These are phyloP conservation scores for Geotrupes spiniger DNA, from an alignment of 2,888 invertebrate genomes.

Conservation along the genomic window DNA sequence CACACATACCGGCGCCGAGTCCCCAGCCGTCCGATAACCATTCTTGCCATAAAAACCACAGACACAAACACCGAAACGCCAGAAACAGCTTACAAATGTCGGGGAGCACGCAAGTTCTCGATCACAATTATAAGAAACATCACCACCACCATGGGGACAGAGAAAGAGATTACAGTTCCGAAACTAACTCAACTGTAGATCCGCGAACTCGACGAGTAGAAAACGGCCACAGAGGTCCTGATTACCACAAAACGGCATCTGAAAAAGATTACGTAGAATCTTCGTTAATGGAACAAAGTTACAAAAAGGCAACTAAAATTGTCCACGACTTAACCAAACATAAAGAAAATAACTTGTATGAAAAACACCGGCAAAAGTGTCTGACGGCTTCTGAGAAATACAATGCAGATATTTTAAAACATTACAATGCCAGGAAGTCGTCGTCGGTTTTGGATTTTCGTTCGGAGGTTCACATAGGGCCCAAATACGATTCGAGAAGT, in stretches of 20 bases:
- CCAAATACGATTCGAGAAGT: slow-evolving; percentile 46
- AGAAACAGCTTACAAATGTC: slow-evolving; percentile 47
- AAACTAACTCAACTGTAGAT: slow-evolving; percentile 58
- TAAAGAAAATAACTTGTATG: slow-evolving; percentile 39
- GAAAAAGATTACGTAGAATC: slow-evolving; percentile 24
- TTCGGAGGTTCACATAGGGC: slow-evolving; percentile 45
- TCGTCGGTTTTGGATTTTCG: slow-evolving; percentile 58
- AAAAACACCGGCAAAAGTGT: slow-evolving; percentile 47
- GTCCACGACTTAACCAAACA: slow-evolving; percentile 46
- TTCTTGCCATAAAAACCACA: slow-evolving; percentile 38
- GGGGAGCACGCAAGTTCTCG: slow-evolving; percentile 53
- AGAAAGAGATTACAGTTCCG: slow-evolving; percentile 57
- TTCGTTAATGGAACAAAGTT: slow-evolving; percentile 46
- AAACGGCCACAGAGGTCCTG: slow-evolving; percentile 27
- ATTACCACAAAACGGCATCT: slow-evolving; percentile 32
- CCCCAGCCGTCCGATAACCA: slow-evolving; percentile 36
- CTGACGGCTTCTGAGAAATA: slow-evolving; percentile 48
- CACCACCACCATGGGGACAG: slow-evolving; percentile 43
- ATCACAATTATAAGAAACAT: slow-evolving; percentile 51
- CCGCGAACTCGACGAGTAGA: slow-evolving; percentile 21
- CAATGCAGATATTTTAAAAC: slow-evolving; percentile 44
- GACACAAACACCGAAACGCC: slow-evolving; percentile 40
- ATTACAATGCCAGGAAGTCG: slow-evolving; percentile 57
- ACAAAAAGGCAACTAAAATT: slow-evolving; percentile 48
- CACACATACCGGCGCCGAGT: slow-evolving; percentile 49